Evolutionary conservation across 2,113 vertebrate genomes (phyloP).

Genomic region (Candoia aspera): DNA sequence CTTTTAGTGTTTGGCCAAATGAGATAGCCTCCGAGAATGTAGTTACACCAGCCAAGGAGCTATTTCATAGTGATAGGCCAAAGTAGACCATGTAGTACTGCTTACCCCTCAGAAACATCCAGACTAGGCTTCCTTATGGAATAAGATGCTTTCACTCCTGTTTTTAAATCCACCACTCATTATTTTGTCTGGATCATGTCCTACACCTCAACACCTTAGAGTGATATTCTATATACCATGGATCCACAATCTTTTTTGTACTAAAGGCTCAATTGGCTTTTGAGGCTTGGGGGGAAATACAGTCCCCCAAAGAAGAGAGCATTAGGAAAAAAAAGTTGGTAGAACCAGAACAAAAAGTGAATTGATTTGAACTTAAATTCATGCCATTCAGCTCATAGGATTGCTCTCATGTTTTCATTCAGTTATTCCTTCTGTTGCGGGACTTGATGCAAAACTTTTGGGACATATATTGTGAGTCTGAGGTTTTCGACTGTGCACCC

Average conservation of each 20-base stretch:
- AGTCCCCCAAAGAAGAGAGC: neutral
- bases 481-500: neutral
- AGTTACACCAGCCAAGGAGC: neutral
- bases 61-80: neutral
- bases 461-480: neutral
- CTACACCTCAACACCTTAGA: neutral
- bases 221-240: neutral
- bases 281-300: neutral
- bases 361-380: neutral
- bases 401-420: neutral
- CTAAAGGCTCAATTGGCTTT: neutral
- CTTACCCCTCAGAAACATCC: neutral
- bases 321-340: neutral
- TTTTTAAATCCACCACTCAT: neutral
- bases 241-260: neutral
- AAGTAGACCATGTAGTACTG: neutral
- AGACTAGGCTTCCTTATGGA: neutral
- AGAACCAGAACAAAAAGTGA: neutral
- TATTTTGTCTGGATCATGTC: neutral
- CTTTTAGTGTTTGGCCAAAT: neutral
- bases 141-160: neutral
- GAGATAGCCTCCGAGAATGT: neutral
- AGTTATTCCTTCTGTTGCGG: neutral
- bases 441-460: neutral
- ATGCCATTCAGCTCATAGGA: neutral